These are phyloP conservation scores for Sylvicola cinctus DNA, from an alignment of 2,888 invertebrate species.

Conservation along the genomic window DNA sequence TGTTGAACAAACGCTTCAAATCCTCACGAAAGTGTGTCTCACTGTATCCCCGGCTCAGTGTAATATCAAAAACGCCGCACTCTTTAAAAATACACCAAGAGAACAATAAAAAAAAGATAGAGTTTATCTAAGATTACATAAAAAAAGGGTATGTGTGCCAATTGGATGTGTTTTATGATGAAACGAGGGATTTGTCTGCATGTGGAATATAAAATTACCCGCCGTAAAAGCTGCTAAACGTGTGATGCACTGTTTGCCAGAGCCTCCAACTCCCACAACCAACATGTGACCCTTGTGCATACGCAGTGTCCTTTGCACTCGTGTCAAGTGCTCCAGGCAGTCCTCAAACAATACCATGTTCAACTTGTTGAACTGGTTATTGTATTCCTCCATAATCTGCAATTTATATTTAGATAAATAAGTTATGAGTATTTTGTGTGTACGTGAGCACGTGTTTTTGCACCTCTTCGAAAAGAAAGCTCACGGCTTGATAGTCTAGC, in stretches of 20 bases:
- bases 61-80: constrained; percentile 65
- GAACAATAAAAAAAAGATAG: background rate
- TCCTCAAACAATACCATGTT: constrained; percentile 78
- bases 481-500: constrained; percentile 76
- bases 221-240: constrained; percentile 68
- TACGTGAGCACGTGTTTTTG: background rate
- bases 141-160: too few relatives aligned
- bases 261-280: constrained; percentile 74
- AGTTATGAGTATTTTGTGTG: constrained; percentile 1
- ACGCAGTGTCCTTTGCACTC: constrained; percentile 66
- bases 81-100: constrained; percentile 20
- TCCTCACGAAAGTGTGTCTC: constrained; percentile 71
- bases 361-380: constrained; percentile 50
- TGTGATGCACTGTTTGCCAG: constrained; percentile 70
- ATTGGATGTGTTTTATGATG: too few relatives aligned
- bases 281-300: constrained; percentile 68
- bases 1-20: constrained; percentile 54
- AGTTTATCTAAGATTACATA: too few relatives aligned
- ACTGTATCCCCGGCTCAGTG: constrained; percentile 66
- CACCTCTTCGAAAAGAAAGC: constrained; percentile 70
- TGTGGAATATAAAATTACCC: constrained; percentile 25
- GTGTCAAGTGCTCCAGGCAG: constrained; percentile 74
- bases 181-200: too few relatives aligned
- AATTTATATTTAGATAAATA: constrained; percentile 6
- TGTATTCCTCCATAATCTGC: constrained; percentile 68